These are phyloP conservation scores for Macrobrachium rosenbergii DNA, from an alignment of 1,140 invertebrate species.

Conservation along the genomic window DNA sequence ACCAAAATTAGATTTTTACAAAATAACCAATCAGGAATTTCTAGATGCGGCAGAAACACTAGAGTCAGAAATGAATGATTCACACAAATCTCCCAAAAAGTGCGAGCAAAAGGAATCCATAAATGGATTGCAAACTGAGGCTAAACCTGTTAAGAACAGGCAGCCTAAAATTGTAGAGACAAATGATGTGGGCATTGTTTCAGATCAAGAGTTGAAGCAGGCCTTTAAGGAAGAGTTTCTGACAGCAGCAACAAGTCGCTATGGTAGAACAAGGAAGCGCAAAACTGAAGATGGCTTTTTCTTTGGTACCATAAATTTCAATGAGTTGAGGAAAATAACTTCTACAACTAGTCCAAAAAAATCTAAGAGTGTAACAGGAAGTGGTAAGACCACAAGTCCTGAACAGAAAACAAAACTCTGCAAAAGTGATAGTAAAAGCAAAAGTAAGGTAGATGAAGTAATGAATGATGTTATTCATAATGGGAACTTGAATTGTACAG, in stretches of 20 bases:
- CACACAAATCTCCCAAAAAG: too few species aligned
- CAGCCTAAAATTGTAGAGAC: not conserved
- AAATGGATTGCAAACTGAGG: too few species aligned
- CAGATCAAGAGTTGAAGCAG: constrained; percentile 54
- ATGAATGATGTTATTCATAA: not conserved
- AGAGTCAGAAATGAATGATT: too few species aligned
- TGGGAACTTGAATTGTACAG: not conserved
- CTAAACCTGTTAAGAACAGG: too few species aligned
- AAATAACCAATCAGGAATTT: too few species aligned
- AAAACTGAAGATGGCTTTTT: constrained; percentile 62
- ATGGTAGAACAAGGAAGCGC: constrained; percentile 57
- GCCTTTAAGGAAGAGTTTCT: constrained; percentile 60
- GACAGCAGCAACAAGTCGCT: constrained; percentile 56
- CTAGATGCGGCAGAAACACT: too few species aligned
- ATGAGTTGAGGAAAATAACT: constrained; percentile 62
- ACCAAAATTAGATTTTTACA: too few species aligned
- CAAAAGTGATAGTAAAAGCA: constrained; percentile 2
- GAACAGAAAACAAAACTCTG: constrained; percentile 36
- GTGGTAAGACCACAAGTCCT: constrained; percentile 43
- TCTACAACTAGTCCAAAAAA: constrained; percentile 57
- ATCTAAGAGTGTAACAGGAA: constrained; percentile 25
- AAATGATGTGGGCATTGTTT: not conserved
- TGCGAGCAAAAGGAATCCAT: too few species aligned
- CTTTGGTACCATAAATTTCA: constrained; percentile 63
- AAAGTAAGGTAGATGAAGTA: constrained; percentile 8